phyloP scores from a whole-genome alignment of 2,888 invertebrate genomes.

The Dascillus cervinus region DNA sequence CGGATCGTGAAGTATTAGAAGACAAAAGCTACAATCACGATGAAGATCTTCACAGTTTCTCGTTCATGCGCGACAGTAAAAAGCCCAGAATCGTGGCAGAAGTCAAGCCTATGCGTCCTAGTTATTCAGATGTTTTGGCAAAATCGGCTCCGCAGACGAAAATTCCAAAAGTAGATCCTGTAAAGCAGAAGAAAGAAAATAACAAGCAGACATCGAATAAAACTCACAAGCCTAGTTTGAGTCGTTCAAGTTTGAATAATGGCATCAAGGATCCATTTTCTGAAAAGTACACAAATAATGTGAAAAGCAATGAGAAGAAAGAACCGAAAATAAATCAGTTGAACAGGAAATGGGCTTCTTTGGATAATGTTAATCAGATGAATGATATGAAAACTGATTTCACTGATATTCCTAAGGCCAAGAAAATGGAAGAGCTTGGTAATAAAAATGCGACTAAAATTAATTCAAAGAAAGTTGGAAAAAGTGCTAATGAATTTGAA shows the following conservation, averaged over 20 bases:
- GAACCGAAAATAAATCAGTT: constrained; percentile 40
- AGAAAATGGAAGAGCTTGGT: constrained; percentile 35
- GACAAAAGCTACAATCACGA: constrained; percentile 17
- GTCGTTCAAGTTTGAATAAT: constrained; percentile 48
- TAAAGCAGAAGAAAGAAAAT: constrained; percentile 39
- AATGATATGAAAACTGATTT: constrained; percentile 34
- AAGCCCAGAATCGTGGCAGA: constrained; percentile 72
- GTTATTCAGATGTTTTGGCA: constrained; percentile 76
- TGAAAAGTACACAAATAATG: constrained; percentile 21
- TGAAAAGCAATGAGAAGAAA: constrained; percentile 27
- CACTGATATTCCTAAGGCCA: constrained; percentile 37
- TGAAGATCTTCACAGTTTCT: constrained; percentile 39
- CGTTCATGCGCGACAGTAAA: constrained; percentile 46
- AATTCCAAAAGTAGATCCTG: constrained; percentile 36
- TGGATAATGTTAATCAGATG: constrained; percentile 42
- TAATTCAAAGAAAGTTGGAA: constrained; percentile 44
- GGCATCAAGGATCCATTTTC: constrained; percentile 40
- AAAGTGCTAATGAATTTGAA: constrained; percentile 30
- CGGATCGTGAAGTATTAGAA: constrained; percentile 30
- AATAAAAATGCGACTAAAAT: constrained; percentile 45
- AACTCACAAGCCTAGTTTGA: constrained; percentile 36
- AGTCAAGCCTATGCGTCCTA: constrained; percentile 80
- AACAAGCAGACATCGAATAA: constrained; percentile 38
- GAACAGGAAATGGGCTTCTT: constrained; percentile 52
- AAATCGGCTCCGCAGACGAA: constrained; percentile 51